phyloP scores from a whole-genome alignment of 1,140 invertebrate species.

The Cyclargus thomasi region DNA sequence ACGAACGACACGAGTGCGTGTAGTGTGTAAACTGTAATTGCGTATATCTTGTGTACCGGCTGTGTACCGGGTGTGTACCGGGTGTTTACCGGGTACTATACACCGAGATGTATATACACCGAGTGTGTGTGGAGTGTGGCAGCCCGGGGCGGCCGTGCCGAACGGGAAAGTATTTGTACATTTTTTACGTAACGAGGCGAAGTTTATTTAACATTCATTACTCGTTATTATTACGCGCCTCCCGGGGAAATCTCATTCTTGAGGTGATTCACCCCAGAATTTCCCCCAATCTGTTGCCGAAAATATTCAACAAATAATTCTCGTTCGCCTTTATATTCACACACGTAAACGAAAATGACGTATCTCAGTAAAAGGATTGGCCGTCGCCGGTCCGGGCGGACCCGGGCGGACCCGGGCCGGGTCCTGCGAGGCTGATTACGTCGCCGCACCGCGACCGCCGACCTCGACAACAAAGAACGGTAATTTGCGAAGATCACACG shows the following conservation, averaged over 20 bases:
- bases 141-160: neutral
- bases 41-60: too few species aligned
- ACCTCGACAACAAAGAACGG: slow-evolving; percentile 18
- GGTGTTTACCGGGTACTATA: too few species aligned
- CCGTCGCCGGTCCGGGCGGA: neutral
- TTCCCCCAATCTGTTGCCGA: slow-evolving; percentile 17
- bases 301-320: slow-evolving; percentile 9
- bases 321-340: neutral
- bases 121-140: too few species aligned
- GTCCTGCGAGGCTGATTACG: slow-evolving; percentile 5
- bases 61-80: too few species aligned
- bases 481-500: slow-evolving; percentile 22
- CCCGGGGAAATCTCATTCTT: slow-evolving; percentile 7
- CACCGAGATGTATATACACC: too few species aligned
- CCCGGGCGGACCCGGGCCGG: neutral
- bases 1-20: neutral
- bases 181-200: neutral
- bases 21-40: neutral
- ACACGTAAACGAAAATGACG: slow-evolving; percentile 1
- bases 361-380: neutral
- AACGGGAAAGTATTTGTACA: neutral
- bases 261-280: neutral
- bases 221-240: slow-evolving; percentile 4
- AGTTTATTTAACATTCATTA: neutral
- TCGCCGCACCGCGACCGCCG: neutral